These are phyloP conservation scores for Lasioglossum calceatum DNA, from an alignment of 2,888 invertebrate species.

Conservation along the genomic window DNA sequence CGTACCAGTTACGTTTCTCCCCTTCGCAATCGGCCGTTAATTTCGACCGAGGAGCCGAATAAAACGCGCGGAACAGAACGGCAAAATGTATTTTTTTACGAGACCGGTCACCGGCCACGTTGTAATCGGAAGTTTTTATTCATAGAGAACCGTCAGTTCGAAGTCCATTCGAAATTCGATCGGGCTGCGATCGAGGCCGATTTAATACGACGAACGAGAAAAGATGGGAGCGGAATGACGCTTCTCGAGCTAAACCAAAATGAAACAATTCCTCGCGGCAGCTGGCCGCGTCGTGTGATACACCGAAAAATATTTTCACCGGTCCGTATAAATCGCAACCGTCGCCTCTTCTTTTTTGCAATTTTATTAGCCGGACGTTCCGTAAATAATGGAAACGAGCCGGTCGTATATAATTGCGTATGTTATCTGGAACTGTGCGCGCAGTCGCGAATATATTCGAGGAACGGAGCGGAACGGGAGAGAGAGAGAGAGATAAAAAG, in stretches of 20 bases:
- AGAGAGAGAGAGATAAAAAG: background rate
- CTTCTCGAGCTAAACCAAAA: conserved; percentile 37
- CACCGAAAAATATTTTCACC: conserved; percentile 55
- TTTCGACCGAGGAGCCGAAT: conserved; percentile 17
- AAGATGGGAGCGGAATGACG: background rate
- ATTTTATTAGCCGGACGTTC: conserved; percentile 63
- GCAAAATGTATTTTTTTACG: background rate
- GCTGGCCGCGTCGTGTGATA: conserved; percentile 39
- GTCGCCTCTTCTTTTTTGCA: conserved; percentile 43
- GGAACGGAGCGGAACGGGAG: background rate
- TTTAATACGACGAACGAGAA: conserved; percentile 16
- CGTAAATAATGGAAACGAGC: conserved; percentile 67
- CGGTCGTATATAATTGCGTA: conserved; percentile 47
- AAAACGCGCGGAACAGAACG: conserved; percentile 11
- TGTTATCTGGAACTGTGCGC: conserved; percentile 49
- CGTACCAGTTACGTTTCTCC: conserved; percentile 22
- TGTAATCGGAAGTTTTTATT: background rate
- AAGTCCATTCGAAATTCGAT: conserved; percentile 19
- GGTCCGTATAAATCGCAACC: conserved; percentile 55
- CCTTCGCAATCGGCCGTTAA: conserved; percentile 39
- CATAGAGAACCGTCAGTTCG: background rate
- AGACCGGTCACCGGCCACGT: background rate
- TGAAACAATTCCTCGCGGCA: conserved; percentile 58
- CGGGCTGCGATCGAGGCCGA: conserved; percentile 19
- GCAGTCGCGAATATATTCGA: conserved; percentile 51